Conservation (phyloP, 2,888 invertebrate species). For the Plutella xylostella region DNA sequence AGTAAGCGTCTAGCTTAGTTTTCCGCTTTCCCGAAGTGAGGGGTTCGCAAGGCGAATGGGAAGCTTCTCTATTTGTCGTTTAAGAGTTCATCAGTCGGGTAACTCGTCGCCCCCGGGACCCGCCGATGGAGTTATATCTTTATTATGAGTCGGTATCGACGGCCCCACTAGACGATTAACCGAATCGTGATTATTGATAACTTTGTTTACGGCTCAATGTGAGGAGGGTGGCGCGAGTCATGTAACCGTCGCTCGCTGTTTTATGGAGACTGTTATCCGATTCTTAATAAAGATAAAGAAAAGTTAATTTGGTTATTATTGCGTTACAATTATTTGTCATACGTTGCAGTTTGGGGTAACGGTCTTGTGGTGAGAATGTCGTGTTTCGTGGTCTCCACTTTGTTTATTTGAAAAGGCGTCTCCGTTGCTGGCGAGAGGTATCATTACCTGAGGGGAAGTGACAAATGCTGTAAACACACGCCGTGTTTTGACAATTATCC, state of each 20-base stretch:
- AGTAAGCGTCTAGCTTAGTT: slow-evolving; percentile 68
- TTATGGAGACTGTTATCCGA: slow-evolving; percentile 14
- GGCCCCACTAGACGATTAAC: slow-evolving; percentile 50
- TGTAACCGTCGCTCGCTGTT: slow-evolving; percentile 5
- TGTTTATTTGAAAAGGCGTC: slow-evolving; percentile 42
- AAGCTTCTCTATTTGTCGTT: slow-evolving; percentile 69
- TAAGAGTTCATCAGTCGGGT: slow-evolving; percentile 69
- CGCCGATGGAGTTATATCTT: slow-evolving; percentile 61
- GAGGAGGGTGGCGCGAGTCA: slow-evolving; percentile 17
- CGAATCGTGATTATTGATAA: slow-evolving; percentile 64
- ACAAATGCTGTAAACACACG: slow-evolving; percentile 54
- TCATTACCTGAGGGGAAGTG: slow-evolving; percentile 56
- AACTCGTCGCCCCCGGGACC: slow-evolving; percentile 67
- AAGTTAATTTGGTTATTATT: no score
- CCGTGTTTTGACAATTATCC: slow-evolving; percentile 46
- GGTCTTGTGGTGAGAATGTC: slow-evolving; percentile 11
- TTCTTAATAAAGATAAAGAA: slow-evolving; percentile 6
- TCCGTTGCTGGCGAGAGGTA: slow-evolving; percentile 25
- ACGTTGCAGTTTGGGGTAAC: background rate
- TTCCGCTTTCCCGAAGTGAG: slow-evolving; percentile 60
- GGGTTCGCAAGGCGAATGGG: slow-evolving; percentile 33
- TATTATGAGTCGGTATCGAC: slow-evolving; percentile 50
- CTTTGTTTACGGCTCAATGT: slow-evolving; percentile 35
- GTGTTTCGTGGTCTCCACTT: slow-evolving; percentile 19
- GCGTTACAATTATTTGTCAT: background rate